A percentile compares a stretch with the other conserved stretches of the same genome.
Conservation (phyloP, 2,888 invertebrate species). For the Trachelus troglodyta region DNA sequence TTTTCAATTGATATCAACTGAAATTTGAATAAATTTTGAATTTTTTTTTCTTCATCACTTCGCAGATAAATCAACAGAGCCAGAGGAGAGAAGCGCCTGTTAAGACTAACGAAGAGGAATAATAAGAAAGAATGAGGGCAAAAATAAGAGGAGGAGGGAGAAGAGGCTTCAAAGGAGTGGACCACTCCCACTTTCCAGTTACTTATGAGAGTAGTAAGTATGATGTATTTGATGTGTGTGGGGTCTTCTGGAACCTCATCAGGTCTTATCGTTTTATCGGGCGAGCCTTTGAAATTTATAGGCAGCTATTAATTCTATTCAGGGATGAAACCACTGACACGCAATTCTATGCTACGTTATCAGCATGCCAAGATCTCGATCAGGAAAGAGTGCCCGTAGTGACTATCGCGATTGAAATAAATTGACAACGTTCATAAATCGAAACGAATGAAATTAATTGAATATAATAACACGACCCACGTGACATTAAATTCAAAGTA, state of each 20-base stretch:
- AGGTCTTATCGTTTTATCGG: conserved; percentile 29
- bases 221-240: conserved; percentile 23
- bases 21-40: background rate
- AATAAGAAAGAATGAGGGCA: background rate
- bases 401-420: conserved; percentile 26
- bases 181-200: conserved; percentile 8
- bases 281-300: conserved; percentile 32
- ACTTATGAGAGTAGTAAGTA: conserved; percentile 10
- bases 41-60: background rate
- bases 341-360: conserved; percentile 25
- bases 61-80: background rate
- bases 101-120: background rate
- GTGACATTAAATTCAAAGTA: background rate
- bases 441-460: conserved; percentile 28
- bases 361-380: conserved; percentile 22
- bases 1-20: too few relatives aligned
- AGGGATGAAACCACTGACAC: conserved; percentile 28
- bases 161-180: conserved; percentile 8
- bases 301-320: conserved; percentile 33
- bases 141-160: background rate
- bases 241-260: conserved; percentile 29
- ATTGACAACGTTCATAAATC: conserved; percentile 27
- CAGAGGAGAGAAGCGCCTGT: background rate
- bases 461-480: conserved; percentile 10
- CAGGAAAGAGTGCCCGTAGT: conserved; percentile 19